Base-by-base conservation (phyloP, 1,140 invertebrate species). In the Eumaeus atala region DNA sequence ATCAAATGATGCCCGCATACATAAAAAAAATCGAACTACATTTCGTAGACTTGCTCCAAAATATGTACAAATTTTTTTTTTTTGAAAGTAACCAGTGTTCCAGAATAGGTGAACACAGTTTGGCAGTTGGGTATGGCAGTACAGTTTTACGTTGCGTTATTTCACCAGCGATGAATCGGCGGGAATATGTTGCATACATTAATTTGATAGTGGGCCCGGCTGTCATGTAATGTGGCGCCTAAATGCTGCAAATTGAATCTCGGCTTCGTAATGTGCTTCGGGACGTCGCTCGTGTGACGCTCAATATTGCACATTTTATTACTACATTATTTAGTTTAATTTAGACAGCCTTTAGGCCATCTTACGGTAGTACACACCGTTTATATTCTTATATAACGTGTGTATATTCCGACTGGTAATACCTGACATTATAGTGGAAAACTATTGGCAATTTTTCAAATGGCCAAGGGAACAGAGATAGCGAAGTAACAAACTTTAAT, bases 161-260 rank as follows among this genome's bases (percentile, higher is more conserved):
- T 44, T 44, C 40, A 12, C 40, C 14, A 17, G 40, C 6, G 40
- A 44, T 28, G 40, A 16, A 16, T 37, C 12, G 40, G 40, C 14
- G 6, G 40, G 17, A 44, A 44, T 44, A 44, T 44, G 40, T 16
- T 12, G 14, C 7, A 44, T 44, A 28, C 6, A 44, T 44, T 44
- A 44, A 44, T 44, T 44, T 16, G 40, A 44, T 44, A 44, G 14
- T 9, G 17, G 40, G 14, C 40, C 14, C n/a, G 40, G 10, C 17
- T 18, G 38, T 53, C 51, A 51, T 51, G 54, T 59, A 59, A 63
- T 50, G 55, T 56, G 61, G 47, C 54, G 51, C 42, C 37, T 59
- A 60, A 60, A 63, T 63, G 57, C 51, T 53, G 49, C 61, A 63
- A 63, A 63, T 63, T 63, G 61, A 63, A 59, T 63, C 56, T 48